These are phyloP conservation scores for Petrolisthes manimaculis DNA, from an alignment of 2,888 invertebrate genomes.

Conservation along the genomic window DNA sequence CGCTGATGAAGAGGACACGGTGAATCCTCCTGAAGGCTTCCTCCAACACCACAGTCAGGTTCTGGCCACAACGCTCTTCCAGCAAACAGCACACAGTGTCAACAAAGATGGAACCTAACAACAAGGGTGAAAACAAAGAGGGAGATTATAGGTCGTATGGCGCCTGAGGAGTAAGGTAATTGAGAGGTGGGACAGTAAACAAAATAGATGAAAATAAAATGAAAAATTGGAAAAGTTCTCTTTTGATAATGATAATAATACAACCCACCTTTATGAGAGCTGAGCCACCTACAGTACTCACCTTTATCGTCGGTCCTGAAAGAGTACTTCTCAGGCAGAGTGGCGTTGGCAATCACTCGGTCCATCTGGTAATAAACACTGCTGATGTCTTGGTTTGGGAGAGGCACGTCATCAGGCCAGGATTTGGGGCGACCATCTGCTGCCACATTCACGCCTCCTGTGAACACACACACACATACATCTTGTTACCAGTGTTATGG, in stretches of 20 bases:
- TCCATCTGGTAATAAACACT: slow-evolving; percentile 52
- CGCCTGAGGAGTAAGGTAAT: not conserved
- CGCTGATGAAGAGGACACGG: slow-evolving; percentile 29
- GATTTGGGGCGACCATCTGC: not conserved
- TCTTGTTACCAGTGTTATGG: too few relatives aligned
- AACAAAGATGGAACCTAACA: slow-evolving; percentile 45
- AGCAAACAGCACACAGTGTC: slow-evolving; percentile 39
- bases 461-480: not conserved
- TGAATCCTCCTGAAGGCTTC: slow-evolving; percentile 23
- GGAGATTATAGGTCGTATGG: too few relatives aligned
- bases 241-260: not conserved
- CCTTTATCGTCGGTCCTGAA: slow-evolving; percentile 42
- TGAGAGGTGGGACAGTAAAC: not conserved
- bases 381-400: slow-evolving; percentile 16
- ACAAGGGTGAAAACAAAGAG: not conserved
- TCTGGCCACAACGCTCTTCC: slow-evolving; percentile 20
- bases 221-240: too few relatives aligned
- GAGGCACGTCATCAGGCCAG: not conserved
- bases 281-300: not conserved
- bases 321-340: slow-evolving; percentile 32
- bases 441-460: slow-evolving; percentile 11
- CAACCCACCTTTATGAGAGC: not conserved
- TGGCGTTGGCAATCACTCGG: slow-evolving; percentile 35
- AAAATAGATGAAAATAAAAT: not conserved
- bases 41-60: slow-evolving; percentile 39